phyloP scores from a whole-genome alignment of 2,113 vertebrate genomes.

The Neolamprologus tretocephalus region DNA sequence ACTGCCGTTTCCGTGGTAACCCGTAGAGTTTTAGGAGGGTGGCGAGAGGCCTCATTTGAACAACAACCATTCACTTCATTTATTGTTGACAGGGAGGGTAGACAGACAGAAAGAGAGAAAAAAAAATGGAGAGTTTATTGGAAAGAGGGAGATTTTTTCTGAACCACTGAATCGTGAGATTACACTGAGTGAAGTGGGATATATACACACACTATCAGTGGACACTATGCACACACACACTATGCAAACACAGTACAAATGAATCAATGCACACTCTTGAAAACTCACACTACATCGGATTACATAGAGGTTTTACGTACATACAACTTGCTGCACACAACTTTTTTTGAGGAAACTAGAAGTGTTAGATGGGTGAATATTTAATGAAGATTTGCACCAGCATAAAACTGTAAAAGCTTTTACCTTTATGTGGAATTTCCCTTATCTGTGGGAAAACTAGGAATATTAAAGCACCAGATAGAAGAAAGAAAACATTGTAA shows the following conservation, averaged over 20 bases:
- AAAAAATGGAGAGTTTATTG: constrained; percentile 54
- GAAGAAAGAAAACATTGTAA: not conserved
- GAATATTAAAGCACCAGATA: not conserved
- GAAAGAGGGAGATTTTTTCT: constrained; percentile 71
- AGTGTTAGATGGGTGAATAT: not conserved
- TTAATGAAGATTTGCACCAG: not conserved
- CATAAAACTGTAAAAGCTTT: not conserved
- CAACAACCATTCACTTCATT: constrained; percentile 48
- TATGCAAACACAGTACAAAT: not conserved
- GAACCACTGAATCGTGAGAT: constrained; percentile 76
- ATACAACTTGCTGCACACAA: not conserved
- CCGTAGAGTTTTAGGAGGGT: constrained; percentile 13
- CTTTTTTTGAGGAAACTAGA: not conserved
- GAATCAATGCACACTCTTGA: not conserved
- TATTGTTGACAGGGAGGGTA: constrained; percentile 30
- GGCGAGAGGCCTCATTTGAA: constrained; percentile 36
- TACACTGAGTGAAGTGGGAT: constrained; percentile 57
- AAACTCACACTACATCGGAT: not conserved
- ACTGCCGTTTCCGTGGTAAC: constrained; percentile 36
- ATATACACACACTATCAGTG: not conserved
- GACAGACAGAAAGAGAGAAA: constrained; percentile 9
- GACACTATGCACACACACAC: not conserved
- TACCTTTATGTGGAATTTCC: not conserved
- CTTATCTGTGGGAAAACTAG: not conserved
- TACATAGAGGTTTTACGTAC: not conserved